A percentile compares a stretch with the other conserved stretches of the same genome.
Conservation (phyloP, 2,113 vertebrate genomes). For the Athene cunicularia region DNA sequence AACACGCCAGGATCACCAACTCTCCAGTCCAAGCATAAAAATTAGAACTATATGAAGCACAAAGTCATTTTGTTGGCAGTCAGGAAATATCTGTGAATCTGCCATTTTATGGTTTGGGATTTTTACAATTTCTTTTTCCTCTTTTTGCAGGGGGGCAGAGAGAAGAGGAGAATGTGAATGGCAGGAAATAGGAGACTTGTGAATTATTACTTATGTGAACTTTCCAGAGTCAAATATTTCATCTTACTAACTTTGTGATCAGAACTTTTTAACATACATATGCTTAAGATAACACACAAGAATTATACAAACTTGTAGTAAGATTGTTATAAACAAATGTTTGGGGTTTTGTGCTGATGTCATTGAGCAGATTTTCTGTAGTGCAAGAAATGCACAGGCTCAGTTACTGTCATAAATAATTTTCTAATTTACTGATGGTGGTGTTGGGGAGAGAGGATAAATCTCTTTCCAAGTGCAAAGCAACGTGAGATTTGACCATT, state of each 20-base stretch:
- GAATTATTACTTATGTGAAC: neutral
- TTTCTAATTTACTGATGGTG: neutral
- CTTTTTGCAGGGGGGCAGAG: neutral
- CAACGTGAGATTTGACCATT: neutral
- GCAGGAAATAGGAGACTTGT: neutral
- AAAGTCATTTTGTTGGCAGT: constrained; percentile 23
- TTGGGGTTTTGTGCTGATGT: neutral
- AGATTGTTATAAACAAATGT: neutral
- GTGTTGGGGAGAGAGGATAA: neutral
- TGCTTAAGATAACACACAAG: neutral
- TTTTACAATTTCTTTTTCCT: constrained; percentile 32
- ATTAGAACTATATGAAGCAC: constrained; percentile 12
- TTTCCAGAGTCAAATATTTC: neutral
- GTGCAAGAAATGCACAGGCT: constrained; percentile 2
- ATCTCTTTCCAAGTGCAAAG: constrained; percentile 8
- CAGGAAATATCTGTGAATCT: constrained; percentile 44
- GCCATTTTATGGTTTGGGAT: constrained; percentile 32
- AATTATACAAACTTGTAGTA: neutral
- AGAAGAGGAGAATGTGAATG: neutral
- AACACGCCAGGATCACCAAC: neutral
- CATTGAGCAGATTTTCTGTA: neutral
- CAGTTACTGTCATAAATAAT: constrained; percentile 14
- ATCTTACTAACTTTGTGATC: neutral
- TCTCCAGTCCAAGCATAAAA: neutral
- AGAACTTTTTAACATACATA: neutral